Evolutionary conservation across 2,888 invertebrate species (phyloP), one percentile per base, ranked within the genome.

Genomic region (Drosophila colorata): DNA sequence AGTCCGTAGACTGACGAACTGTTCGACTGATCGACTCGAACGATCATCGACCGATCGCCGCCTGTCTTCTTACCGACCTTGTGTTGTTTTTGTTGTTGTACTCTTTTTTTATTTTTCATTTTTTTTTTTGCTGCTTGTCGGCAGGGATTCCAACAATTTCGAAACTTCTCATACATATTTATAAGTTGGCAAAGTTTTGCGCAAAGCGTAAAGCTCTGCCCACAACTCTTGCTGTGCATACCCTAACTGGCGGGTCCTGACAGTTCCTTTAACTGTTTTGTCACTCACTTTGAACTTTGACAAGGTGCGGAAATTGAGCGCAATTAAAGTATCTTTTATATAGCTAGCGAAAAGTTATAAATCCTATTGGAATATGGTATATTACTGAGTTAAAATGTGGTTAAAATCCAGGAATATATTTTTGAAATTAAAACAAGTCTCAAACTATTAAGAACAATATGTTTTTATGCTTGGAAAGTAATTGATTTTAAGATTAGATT

Each of bases 81-180:
- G 88, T 83, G 56, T 69, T 63, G 59, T 66, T 51, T 48, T 61
- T 47, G 33, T 44, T 53, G 18, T 56, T 53, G 8, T 43, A 8
- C 16, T 44, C 14, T 25, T 41, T 20, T 51, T 56, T 6, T 23
- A 66, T 48, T 44, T 57, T 46, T 9, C 38, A 41, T 16, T 48
- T 59, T 6, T 40, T 57, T 51, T 57, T 44, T 64, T 69, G 51
- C 16, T 49, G 51, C 57, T 74, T 79, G 81, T 82, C 88, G 88
- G 83, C 89, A 88, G 91, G 86, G 90, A 90, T 90, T 90, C 91
- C 90, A 88, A 90, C 90, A 90, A 90, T 90, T 90, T 90, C 75
- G 77, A 90, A 88, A 88, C 82, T 88, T 74, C 83, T 90, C 90
- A 90, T 90, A 90, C 90, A 90, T 90, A 90, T 90, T 90, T 90